phyloP scores from a whole-genome alignment of 1,140 invertebrate genomes.

The Phymorhynchus buccinoides region DNA sequence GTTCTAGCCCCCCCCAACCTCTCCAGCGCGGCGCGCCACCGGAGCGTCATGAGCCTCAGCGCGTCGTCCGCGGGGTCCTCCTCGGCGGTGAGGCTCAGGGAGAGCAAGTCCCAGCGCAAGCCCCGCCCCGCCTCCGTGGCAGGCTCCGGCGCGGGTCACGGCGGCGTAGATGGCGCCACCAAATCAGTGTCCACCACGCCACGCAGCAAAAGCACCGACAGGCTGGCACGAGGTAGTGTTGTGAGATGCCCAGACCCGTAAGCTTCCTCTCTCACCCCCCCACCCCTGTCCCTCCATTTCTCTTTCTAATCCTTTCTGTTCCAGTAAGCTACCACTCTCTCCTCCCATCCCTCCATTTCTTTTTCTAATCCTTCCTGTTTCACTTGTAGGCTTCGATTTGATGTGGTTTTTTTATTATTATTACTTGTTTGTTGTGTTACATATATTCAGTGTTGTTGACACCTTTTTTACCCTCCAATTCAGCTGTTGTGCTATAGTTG shows the following conservation, averaged over 20 bases:
- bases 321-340: too few relatives aligned
- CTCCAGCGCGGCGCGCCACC: conserved; percentile 57
- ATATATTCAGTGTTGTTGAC: too few relatives aligned
- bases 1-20: conserved; percentile 63
- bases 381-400: background rate
- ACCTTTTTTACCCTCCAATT: too few relatives aligned
- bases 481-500: too few relatives aligned
- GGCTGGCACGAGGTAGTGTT: conserved; percentile 60
- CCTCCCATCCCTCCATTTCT: background rate
- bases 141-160: conserved; percentile 65
- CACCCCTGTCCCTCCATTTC: background rate
- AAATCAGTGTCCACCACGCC: conserved; percentile 29
- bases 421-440: too few relatives aligned
- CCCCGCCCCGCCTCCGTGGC: conserved; percentile 67
- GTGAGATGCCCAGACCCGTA: background rate
- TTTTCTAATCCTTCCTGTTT: background rate
- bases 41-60: conserved; percentile 59
- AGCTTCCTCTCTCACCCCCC: background rate
- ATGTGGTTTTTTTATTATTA: background rate
- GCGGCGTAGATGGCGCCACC: conserved; percentile 53
- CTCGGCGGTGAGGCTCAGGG: conserved; percentile 55
- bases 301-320: background rate
- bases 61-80: conserved; percentile 29
- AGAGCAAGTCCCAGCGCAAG: conserved; percentile 60
- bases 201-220: conserved; percentile 67